A percentile compares a stretch with the other conserved stretches of the same genome.
Evolutionary conservation across 2,113 vertebrate genomes (phyloP).

Genomic region (Scytalopus superciliaris): DNA sequence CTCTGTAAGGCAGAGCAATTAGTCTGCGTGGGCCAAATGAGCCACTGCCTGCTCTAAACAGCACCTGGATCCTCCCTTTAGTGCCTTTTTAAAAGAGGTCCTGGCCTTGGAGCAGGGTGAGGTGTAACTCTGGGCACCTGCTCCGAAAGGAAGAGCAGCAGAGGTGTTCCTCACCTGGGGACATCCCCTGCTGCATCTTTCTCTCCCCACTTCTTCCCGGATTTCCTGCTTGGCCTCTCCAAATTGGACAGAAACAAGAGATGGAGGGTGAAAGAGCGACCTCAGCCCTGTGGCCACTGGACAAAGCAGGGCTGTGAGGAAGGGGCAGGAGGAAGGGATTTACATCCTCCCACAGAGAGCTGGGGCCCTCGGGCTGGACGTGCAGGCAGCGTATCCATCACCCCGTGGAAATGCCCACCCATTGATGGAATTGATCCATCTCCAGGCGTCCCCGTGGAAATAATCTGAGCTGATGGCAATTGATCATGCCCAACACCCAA

Average conservation of each 20-base stretch:
- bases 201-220: not conserved
- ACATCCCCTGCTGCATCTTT: not conserved
- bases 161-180: not conserved
- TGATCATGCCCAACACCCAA: slow-evolving; percentile 54
- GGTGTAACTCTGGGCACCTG: not conserved
- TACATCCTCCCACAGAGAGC: not conserved
- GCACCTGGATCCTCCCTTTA: not conserved
- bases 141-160: not conserved
- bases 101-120: not conserved
- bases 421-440: slow-evolving; percentile 63
- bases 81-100: not conserved
- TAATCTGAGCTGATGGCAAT: slow-evolving; percentile 72
- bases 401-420: slow-evolving; percentile 45
- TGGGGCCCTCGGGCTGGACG: not conserved
- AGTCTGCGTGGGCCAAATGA: not conserved
- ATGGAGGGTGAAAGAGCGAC: not conserved
- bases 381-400: slow-evolving; percentile 51
- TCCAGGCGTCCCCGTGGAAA: slow-evolving; percentile 56
- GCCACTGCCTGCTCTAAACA: not conserved
- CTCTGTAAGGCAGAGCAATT: not conserved
- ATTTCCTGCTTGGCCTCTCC: not conserved
- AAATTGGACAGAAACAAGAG: not conserved
- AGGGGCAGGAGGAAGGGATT: not conserved
- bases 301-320: not conserved
- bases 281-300: rapidly evolving